phyloP scores from a whole-genome alignment of 1,140 invertebrate genomes.

The Anagrus nilaparvatae region DNA sequence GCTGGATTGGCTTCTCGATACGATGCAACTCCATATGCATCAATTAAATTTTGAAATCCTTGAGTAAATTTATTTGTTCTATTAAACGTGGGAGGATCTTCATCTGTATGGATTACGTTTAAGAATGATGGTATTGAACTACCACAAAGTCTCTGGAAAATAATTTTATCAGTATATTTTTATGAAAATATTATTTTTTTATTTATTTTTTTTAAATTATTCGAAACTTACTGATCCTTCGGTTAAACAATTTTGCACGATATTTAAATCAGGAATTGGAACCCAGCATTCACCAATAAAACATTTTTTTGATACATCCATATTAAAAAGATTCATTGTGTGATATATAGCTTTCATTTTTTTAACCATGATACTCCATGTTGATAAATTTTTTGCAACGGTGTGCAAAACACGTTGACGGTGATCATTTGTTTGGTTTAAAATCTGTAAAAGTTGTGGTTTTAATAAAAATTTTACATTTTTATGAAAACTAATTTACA shows the following conservation, averaged over 20 bases:
- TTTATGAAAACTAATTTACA: no score
- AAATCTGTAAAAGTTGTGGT: no score
- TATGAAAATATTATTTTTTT: no score
- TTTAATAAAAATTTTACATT: no score
- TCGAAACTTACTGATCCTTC: slow-evolving; percentile 71
- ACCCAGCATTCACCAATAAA: slow-evolving; percentile 98
- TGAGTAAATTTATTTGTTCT: slow-evolving; percentile 91
- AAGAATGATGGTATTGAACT: slow-evolving; percentile 92
- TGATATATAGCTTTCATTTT: slow-evolving; percentile 94
- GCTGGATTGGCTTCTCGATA: slow-evolving; percentile 96
- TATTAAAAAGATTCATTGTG: slow-evolving; percentile 79
- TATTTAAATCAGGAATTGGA: slow-evolving; percentile 70
- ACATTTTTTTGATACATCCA: slow-evolving; percentile 87
- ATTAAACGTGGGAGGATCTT: slow-evolving; percentile 91
- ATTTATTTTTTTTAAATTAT: no score
- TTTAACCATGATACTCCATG: slow-evolving; percentile 90
- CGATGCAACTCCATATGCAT: slow-evolving; percentile 86
- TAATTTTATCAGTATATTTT: no score
- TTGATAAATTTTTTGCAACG: slow-evolving; percentile 88
- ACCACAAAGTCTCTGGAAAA: slow-evolving; percentile 69
- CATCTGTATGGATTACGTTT: slow-evolving; percentile 82
- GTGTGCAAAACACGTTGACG: slow-evolving; percentile 83
- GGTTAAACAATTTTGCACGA: slow-evolving; percentile 77
- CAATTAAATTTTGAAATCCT: slow-evolving; percentile 92
- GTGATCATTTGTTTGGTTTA: slow-evolving; percentile 95